Evolutionary conservation across 2,113 vertebrate genomes (phyloP).

Genomic region (Chlamydotis undulata): DNA sequence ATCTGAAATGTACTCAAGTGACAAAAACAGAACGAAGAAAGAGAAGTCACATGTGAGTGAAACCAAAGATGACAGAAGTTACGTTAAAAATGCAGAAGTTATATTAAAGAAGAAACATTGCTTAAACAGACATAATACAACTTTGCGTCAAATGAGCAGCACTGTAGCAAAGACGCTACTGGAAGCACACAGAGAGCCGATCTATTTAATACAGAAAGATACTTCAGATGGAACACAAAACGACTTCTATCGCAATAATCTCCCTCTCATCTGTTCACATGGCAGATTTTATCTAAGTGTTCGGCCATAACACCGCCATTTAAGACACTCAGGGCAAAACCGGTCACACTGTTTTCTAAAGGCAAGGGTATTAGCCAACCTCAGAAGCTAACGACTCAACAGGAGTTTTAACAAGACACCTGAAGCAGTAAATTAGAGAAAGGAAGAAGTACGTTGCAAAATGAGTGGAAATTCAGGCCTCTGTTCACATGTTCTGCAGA

Average conservation of each 20-base stretch:
- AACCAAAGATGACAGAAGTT: conserved; percentile 26
- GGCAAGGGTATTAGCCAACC: conserved; percentile 71
- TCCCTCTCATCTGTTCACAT: neutral
- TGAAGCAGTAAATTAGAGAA: conserved; percentile 66
- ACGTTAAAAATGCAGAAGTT: conserved; percentile 10
- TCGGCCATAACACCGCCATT: conserved; percentile 29
- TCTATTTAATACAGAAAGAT: neutral
- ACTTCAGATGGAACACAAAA: conserved; percentile 5
- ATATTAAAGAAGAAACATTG: conserved; percentile 57
- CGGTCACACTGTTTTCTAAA: conserved; percentile 53
- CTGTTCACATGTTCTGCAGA: conserved; percentile 80
- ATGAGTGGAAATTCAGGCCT: conserved; percentile 74
- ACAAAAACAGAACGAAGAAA: conserved; percentile 35
- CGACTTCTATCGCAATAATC: neutral
- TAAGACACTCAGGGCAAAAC: conserved; percentile 52
- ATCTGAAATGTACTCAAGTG: conserved; percentile 42
- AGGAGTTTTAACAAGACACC: conserved; percentile 53
- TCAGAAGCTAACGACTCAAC: conserved; percentile 64
- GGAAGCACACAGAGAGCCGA: neutral
- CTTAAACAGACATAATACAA: conserved; percentile 51
- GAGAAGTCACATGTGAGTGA: conserved; percentile 11
- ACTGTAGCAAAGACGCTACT: neutral
- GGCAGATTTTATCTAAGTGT: neutral
- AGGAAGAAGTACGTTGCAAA: conserved; percentile 64
- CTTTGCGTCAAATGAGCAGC: neutral